These are phyloP conservation scores for Mythimna vitellina DNA, from an alignment of 2,888 invertebrate genomes.

Conservation along the genomic window DNA sequence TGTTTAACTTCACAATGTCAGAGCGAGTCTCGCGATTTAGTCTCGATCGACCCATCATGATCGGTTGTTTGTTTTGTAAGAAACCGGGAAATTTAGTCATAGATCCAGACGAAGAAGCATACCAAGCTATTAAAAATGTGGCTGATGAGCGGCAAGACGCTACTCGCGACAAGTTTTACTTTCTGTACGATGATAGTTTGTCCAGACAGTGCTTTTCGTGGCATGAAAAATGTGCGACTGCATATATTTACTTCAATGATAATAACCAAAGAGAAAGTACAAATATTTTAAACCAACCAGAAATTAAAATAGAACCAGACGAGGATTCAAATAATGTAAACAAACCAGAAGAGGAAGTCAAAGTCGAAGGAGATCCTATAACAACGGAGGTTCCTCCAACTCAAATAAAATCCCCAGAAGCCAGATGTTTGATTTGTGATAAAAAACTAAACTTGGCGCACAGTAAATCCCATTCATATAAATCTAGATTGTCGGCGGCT, in stretches of 20 bases:
- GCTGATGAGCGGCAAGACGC: conserved; percentile 42
- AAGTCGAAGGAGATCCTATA: conserved; percentile 9
- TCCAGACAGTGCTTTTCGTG: conserved; percentile 49
- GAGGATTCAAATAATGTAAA: neutral
- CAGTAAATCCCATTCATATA: neutral
- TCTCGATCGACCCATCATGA: conserved; percentile 6
- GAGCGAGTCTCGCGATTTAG: neutral
- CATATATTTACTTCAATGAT: conserved; percentile 16
- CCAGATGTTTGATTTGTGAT: conserved; percentile 41
- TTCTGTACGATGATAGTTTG: conserved; percentile 30
- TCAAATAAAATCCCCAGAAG: conserved; percentile 2
- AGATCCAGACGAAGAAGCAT: conserved; percentile 26
- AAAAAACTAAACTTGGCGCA: neutral
- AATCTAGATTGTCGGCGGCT: conserved; percentile 16
- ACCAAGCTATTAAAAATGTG: conserved; percentile 25
- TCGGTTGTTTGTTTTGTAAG: conserved; percentile 47
- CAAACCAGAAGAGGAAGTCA: neutral
- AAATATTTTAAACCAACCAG: neutral
- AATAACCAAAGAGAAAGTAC: neutral
- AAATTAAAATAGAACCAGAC: conserved; percentile 1
- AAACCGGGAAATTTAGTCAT: conserved; percentile 28
- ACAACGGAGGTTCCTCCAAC: neutral
- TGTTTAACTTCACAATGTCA: conserved; percentile 3
- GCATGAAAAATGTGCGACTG: conserved; percentile 39
- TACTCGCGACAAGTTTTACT: conserved; percentile 38